phyloP scores from a whole-genome alignment of 2,797 vertebrate genomes.

The Danio kyathit region DNA sequence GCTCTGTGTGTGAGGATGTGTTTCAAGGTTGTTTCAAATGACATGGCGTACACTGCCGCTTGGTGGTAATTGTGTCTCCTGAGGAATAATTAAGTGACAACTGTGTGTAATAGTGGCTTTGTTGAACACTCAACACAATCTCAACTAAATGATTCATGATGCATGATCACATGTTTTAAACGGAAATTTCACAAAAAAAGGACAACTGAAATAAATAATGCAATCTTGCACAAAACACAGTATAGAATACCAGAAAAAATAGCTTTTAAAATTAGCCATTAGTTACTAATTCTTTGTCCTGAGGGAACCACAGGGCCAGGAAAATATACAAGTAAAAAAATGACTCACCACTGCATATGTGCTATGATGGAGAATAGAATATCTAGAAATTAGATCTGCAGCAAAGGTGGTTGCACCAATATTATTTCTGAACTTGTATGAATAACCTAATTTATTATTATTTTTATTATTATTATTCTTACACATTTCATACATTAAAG shows the following conservation, averaged over 20 bases:
- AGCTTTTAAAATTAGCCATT: slow-evolving; percentile 74
- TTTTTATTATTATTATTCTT: too few species aligned
- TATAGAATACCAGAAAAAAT: too few species aligned
- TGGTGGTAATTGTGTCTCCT: slow-evolving; percentile 80
- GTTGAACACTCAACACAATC: slow-evolving; percentile 60
- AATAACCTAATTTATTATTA: background rate
- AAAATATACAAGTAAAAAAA: slow-evolving; percentile 66
- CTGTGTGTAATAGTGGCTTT: slow-evolving; percentile 71
- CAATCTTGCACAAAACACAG: slow-evolving; percentile 61
- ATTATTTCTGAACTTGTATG: background rate
- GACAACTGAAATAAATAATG: slow-evolving; percentile 38
- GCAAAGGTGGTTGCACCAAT: background rate
- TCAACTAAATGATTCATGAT: slow-evolving; percentile 69
- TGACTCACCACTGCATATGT: slow-evolving; percentile 46
- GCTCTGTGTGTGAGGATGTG: slow-evolving; percentile 55
- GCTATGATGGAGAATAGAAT: slow-evolving; percentile 40
- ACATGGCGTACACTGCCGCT: slow-evolving; percentile 58
- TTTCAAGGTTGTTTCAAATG: slow-evolving; percentile 59
- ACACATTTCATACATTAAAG: too few species aligned
- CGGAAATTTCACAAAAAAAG: slow-evolving; percentile 52
- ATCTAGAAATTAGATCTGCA: slow-evolving; percentile 23
- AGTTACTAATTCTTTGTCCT: slow-evolving; percentile 71
- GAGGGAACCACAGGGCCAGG: slow-evolving; percentile 65
- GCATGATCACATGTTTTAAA: slow-evolving; percentile 68
- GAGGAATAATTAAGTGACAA: slow-evolving; percentile 80